Base-by-base conservation (phyloP, 23 tunicate genomes). In the Diplosoma virens region DNA sequence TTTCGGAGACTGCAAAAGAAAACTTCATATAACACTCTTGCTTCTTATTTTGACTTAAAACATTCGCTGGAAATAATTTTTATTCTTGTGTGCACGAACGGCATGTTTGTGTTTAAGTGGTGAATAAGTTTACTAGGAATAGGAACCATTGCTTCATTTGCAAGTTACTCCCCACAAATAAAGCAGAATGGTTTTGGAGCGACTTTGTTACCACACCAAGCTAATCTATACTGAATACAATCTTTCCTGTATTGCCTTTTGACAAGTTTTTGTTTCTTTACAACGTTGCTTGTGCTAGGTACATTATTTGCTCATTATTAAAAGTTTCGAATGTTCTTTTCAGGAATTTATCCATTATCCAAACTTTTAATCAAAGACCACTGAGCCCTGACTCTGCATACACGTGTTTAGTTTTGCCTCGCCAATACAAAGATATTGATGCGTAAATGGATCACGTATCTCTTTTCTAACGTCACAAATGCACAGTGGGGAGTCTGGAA, bases 181-280 rank as follows among this genome's bases (percentile, higher is more conserved):
- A 65, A 26, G 26, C 71, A 65, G 16, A 65, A 30, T 65, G 71
- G 71, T 34, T 16, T 65, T 27, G 71, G 37, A 46, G 71, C 71
- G 17, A 20, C 26, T 27, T 5, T 7, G 26, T 65, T 27, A 65
- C 71, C 71, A 65, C 29, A 27, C 9, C 23, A 65, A 65, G 37
- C 30, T 27, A 65, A 65, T 65, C 71, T 36, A 26, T n/a, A 65
- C 71, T 21, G 26, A 65, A 30, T 26, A 27, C 30, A 65, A 65
- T 65, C 71, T 46, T 65, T 65, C 71, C 7, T 65, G 71, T 65
- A 65, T 30, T 30, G 71, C 26, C 71, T 65, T 11, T 46, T 65
- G 7, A 58, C 66, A 58, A 17, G 7, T 58, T 58, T 16, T 16
- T 11, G 11, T 46, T 46, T 46, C 16, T 46, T 46, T 46, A 16